phyloP scores from a whole-genome alignment of 2,888 invertebrate genomes.

The Prenolepis imparis region DNA sequence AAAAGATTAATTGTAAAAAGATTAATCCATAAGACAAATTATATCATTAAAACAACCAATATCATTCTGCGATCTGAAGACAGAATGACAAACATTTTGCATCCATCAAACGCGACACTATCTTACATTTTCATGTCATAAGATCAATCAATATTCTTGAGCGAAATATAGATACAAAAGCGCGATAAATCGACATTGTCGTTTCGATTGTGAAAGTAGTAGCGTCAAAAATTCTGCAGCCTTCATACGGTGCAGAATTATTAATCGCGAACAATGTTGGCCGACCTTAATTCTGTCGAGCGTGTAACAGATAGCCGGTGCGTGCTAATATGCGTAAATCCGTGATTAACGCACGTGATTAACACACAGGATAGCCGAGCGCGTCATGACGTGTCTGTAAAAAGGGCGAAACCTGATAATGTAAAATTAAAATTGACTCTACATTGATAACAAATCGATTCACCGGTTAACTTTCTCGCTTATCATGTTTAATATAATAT shows the following conservation, averaged over 20 bases:
- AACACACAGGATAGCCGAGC: not conserved
- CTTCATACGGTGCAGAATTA: conserved; percentile 18
- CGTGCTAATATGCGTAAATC: conserved; percentile 31
- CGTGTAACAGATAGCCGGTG: conserved; percentile 51
- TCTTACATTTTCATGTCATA: not conserved
- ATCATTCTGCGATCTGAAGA: not conserved
- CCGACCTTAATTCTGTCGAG: conserved; percentile 48
- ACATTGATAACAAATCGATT: not conserved
- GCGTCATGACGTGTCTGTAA: not conserved
- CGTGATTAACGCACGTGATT: conserved; percentile 32
- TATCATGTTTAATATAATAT: conserved; percentile 9
- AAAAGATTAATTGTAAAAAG: too few relatives aligned
- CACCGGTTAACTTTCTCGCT: not conserved
- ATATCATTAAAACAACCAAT: not conserved
- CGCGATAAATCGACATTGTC: conserved; percentile 40
- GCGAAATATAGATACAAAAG: conserved; percentile 2
- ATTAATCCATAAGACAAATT: not conserved
- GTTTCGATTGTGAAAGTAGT: not conserved
- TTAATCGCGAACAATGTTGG: conserved; percentile 46
- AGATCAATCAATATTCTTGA: not conserved
- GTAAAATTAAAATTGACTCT: not conserved
- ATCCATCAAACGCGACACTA: not conserved
- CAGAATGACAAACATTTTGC: not conserved
- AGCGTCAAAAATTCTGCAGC: conserved; percentile 12
- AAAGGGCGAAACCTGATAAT: not conserved